These are phyloP conservation scores for Nothobranchius kuhntae DNA, from an alignment of 2,113 vertebrate genomes.

Conservation along the genomic window DNA sequence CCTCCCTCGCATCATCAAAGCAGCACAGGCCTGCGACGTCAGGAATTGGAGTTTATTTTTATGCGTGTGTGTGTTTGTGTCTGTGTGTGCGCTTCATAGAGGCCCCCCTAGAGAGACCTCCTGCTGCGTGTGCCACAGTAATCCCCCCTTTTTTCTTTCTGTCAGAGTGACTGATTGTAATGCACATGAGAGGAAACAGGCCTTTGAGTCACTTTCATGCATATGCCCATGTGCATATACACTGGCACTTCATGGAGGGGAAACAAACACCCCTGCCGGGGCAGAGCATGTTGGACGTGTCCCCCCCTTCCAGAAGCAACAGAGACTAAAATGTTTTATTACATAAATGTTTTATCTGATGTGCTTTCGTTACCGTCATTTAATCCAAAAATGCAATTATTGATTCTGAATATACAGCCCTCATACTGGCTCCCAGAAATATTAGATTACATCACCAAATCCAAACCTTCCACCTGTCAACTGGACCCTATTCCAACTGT, in stretches of 20 bases:
- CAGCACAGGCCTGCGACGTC: constrained; percentile 11
- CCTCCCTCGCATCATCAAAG: constrained; percentile 72
- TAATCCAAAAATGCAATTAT: background rate
- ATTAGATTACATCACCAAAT: too few relatives aligned
- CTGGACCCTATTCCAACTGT: too few relatives aligned
- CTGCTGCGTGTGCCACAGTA: constrained; percentile 56
- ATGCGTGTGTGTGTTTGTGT: constrained; percentile 1
- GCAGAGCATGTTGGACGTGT: constrained; percentile 15
- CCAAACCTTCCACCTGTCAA: too few relatives aligned
- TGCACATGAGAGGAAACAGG: constrained; percentile 64
- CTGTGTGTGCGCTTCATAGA: constrained; percentile 37
- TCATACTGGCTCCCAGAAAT: too few relatives aligned
- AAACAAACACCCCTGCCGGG: constrained; percentile 20
- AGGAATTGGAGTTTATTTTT: constrained; percentile 15
- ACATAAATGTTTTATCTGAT: constrained; percentile 12
- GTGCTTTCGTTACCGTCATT: background rate
- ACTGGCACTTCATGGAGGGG: constrained; percentile 23
- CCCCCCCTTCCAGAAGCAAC: constrained; percentile 19
- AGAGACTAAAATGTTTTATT: constrained; percentile 10
- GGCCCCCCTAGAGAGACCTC: constrained; percentile 58
- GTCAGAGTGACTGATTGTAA: constrained; percentile 63
- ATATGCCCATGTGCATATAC: constrained; percentile 9
- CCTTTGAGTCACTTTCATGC: constrained; percentile 48
- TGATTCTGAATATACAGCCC: background rate
- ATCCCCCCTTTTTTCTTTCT: constrained; percentile 39